phyloP scores from a whole-genome alignment of 1,140 invertebrate species.

The Sycophaga agraensis region DNA sequence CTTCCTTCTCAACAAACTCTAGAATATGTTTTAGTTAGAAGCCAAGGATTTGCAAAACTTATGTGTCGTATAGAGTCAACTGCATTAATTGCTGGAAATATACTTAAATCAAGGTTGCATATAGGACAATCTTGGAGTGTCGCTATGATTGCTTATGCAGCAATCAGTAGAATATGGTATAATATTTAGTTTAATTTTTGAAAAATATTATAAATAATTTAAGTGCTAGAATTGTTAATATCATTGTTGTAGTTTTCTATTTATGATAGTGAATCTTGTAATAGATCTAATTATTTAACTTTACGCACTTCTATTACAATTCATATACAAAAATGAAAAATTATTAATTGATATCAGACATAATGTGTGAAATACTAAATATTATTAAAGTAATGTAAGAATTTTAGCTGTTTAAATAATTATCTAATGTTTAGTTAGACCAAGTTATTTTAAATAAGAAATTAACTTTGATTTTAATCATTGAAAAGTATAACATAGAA shows the following conservation, averaged over 20 bases:
- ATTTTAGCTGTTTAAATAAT: no score
- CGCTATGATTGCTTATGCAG: conserved; percentile 59
- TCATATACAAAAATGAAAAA: no score
- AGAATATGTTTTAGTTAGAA: conserved; percentile 60
- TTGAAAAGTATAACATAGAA: no score
- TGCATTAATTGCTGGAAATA: conserved; percentile 53
- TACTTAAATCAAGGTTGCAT: conserved; percentile 58
- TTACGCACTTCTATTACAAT: no score
- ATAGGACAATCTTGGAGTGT: conserved; percentile 62
- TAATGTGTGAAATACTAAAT: no score
- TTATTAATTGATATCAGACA: no score
- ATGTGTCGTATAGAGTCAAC: conserved; percentile 58
- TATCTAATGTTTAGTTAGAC: not conserved
- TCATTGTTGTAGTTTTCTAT: no score
- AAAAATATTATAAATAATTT: no score
- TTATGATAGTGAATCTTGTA: no score
- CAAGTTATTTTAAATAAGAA: not conserved
- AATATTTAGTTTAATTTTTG: not conserved
- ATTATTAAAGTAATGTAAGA: no score
- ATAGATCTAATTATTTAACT: not conserved
- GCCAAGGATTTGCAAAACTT: conserved; percentile 61
- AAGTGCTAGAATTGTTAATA: no score
- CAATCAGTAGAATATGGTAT: conserved; percentile 63
- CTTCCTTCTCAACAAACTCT: conserved; percentile 64
- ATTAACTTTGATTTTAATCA: not conserved